Evolutionary conservation across 2,797 vertebrate species (phyloP).

Genomic region (Fringilla coelebs): DNA sequence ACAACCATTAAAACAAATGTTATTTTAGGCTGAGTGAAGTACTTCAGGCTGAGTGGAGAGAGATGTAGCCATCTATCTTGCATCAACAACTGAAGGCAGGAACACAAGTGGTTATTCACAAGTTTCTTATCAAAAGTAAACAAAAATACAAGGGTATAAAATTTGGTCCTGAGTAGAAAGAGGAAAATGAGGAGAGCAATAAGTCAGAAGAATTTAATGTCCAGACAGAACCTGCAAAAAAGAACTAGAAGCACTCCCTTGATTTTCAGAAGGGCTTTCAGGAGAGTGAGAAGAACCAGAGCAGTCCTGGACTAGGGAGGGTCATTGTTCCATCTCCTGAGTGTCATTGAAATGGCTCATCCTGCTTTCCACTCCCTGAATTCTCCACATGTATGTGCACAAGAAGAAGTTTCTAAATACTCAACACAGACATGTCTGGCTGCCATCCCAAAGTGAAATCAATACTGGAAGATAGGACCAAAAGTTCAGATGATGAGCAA

Average conservation of each 20-base stretch:
- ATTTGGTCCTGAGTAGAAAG: not conserved
- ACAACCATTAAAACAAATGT: constrained; percentile 13
- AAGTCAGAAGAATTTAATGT: not conserved
- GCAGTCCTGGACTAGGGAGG: not conserved
- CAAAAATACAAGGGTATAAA: not conserved
- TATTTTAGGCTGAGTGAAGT: constrained; percentile 6
- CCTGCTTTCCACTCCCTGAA: not conserved
- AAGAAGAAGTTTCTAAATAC: not conserved
- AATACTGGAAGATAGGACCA: not conserved
- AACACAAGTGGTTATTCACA: not conserved
- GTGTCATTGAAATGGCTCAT: not conserved
- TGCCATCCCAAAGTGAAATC: not conserved
- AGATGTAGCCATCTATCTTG: not conserved
- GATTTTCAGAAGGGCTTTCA: not conserved
- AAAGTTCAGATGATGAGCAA: not conserved
- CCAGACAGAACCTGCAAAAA: not conserved
- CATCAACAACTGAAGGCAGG: not conserved
- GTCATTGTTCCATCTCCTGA: not conserved
- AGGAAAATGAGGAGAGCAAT: not conserved
- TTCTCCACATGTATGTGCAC: not conserved
- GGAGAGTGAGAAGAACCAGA: not conserved
- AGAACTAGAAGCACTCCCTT: not conserved
- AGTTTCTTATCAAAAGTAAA: not conserved
- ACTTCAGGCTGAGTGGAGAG: not conserved
- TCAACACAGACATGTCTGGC: not conserved